Base-by-base conservation (phyloP, 2,113 vertebrate species). In the Clinocottus analis region DNA sequence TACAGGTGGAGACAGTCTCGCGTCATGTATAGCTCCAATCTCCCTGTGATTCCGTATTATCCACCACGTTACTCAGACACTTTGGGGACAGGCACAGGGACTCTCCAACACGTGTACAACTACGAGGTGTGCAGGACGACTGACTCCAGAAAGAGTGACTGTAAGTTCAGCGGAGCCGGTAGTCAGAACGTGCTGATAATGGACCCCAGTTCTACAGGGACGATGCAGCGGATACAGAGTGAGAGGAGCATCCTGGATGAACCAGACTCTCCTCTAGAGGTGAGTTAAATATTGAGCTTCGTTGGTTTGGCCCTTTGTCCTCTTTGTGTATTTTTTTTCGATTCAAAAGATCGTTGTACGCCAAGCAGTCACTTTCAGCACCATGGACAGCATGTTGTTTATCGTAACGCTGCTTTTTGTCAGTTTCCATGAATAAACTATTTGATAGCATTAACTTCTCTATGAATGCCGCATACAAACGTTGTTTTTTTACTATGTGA, bases 241-340 rank as follows among this genome's bases (percentile, higher is more conserved):
- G 33, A 33, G 33, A 33, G 6, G 33, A 33, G 33, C 33, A 33
- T 33, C 33, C 33, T 33, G 33, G 33, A 33, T 33, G 58, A 90
- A 89, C 71, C 85, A 85, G 80, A 92, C 55, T 60, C 78, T 8
- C 85, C 85, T 78, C 81, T 25, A 14, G 17, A 84, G 68, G 85
- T 87, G 74, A 82, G 69, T 17, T 17, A 45, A 16, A 17, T 5
- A 45, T 6, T 17, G 5, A 17, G 31, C 19, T 62, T 12, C 5
- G 19, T 13, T 6, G 12, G 1, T 37, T 11, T 37, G 0, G 10
- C 4, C 17, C 1, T 10, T n/a, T 6, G 7, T 31, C n/a, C 11
- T 23, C 19, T 37, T 39, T 35, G 1, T 39, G 19, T 39, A 12
- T 35, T 17, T 39, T 3, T 10, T 63, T 25, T 0, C 4, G n/a